A percentile compares a stretch with the other conserved stretches of the same genome.
These are phyloP conservation scores for Aix galericulata DNA, from an alignment of 2,113 vertebrate genomes.

Conservation along the genomic window DNA sequence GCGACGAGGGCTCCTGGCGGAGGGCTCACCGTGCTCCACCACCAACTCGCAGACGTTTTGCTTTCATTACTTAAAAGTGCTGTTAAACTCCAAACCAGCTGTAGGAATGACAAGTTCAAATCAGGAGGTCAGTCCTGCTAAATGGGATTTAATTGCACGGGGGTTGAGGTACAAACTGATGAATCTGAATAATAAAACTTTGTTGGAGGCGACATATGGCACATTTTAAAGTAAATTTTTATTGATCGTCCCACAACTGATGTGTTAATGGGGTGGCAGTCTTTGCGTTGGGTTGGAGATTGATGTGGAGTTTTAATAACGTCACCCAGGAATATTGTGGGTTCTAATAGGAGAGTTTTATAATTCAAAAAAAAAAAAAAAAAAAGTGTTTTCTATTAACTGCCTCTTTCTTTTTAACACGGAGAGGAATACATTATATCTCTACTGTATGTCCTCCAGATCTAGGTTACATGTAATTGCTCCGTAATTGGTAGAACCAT, in stretches of 20 bases:
- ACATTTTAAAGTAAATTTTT: conserved; percentile 31
- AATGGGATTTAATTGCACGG: conserved; percentile 59
- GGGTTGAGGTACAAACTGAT: conserved; percentile 28
- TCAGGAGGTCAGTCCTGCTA: conserved; percentile 34
- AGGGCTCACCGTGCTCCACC: neutral
- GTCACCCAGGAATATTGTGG: conserved; percentile 13
- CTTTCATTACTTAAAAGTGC: conserved; percentile 20
- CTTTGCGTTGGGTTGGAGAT: neutral
- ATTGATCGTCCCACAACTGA: conserved; percentile 16
- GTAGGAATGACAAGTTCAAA: conserved; percentile 27
- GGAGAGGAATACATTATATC: neutral
- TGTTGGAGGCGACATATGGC: conserved; percentile 52
- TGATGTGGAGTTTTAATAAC: conserved; percentile 21
- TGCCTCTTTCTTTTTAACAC: neutral
- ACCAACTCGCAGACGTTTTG: neutral
- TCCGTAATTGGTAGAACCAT: conserved; percentile 67
- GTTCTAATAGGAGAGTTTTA: neutral
- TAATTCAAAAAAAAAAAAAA: neutral
- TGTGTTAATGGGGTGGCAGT: conserved; percentile 44
- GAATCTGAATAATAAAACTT: conserved; percentile 47
- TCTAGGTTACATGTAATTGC: conserved; percentile 64
- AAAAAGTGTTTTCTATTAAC: neutral
- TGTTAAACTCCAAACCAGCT: conserved; percentile 47
- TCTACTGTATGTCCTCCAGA: conserved; percentile 44
- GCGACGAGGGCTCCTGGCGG: neutral